Conservation (phyloP, 2,113 vertebrate species). For the Zingel zingel region DNA sequence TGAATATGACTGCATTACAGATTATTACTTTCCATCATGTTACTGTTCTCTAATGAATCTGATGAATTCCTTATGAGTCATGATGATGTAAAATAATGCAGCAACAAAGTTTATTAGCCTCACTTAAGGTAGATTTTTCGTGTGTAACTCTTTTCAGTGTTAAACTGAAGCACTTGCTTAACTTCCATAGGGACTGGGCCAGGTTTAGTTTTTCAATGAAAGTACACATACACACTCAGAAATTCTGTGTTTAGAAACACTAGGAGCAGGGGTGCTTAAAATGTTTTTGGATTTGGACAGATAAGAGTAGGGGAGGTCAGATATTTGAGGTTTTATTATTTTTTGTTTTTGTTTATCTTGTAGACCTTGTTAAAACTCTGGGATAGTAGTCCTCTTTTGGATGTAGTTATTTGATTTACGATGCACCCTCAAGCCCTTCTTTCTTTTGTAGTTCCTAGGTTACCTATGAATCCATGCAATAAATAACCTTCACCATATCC, state of each 20-base stretch:
- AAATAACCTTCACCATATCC: conserved; percentile 3
- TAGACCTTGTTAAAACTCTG: no score
- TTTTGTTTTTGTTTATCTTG: background rate
- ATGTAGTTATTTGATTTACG: background rate
- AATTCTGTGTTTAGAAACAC: background rate
- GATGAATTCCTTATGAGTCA: background rate
- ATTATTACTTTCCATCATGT: conserved; percentile 4
- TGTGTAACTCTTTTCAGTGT: background rate
- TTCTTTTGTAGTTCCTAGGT: background rate
- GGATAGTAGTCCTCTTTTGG: background rate
- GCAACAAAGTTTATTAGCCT: conserved; percentile 13
- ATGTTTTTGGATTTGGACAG: background rate
- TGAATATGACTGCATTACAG: background rate
- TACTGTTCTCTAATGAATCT: background rate
- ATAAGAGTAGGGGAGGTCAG: background rate
- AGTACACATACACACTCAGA: background rate
- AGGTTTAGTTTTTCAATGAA: background rate
- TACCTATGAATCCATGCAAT: background rate
- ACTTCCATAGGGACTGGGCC: background rate
- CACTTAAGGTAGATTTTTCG: background rate
- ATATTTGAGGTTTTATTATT: background rate
- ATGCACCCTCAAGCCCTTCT: background rate
- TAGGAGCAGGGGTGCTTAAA: background rate
- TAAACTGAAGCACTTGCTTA: background rate
- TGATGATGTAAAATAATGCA: background rate